phyloP scores from a whole-genome alignment of 2,797 vertebrate genomes.

The Salmo trutta region DNA sequence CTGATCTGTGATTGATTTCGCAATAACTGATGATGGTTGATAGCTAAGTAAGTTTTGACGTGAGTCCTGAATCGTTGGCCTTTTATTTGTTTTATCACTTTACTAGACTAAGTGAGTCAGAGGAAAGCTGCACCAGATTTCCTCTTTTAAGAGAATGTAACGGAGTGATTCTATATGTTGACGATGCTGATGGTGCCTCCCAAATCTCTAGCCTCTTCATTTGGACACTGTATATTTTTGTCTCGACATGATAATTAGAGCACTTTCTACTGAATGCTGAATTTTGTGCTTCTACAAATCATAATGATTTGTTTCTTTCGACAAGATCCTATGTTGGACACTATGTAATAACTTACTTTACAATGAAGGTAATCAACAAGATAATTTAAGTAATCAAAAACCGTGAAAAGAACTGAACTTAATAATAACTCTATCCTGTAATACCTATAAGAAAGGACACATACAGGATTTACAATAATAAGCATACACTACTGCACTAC shows the following conservation, averaged over 20 bases:
- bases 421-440: conserved; percentile 21
- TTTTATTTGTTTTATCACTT: conserved; percentile 33
- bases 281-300: conserved; percentile 43
- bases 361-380: conserved; percentile 27
- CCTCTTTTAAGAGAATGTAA: conserved; percentile 40
- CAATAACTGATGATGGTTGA: conserved; percentile 48
- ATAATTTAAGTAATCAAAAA: conserved; percentile 11
- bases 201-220: conserved; percentile 32
- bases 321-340: conserved; percentile 45
- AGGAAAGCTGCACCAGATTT: conserved; percentile 5
- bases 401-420: conserved; percentile 12
- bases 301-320: conserved; percentile 41
- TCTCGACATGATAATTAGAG: conserved; percentile 17
- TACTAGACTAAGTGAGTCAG: conserved; percentile 11
- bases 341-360: conserved; percentile 32
- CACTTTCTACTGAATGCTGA: conserved; percentile 48
- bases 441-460: conserved; percentile 22
- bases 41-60: conserved; percentile 26
- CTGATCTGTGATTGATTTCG: conserved; percentile 42
- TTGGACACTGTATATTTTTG: conserved; percentile 41
- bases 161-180: conserved; percentile 36
- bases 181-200: conserved; percentile 52
- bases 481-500: conserved; percentile 45
- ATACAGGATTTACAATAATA: conserved; percentile 39
- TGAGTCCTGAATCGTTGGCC: conserved; percentile 27